Conservation (phyloP, 2,797 vertebrate species). For the Xerus rutilus region DNA sequence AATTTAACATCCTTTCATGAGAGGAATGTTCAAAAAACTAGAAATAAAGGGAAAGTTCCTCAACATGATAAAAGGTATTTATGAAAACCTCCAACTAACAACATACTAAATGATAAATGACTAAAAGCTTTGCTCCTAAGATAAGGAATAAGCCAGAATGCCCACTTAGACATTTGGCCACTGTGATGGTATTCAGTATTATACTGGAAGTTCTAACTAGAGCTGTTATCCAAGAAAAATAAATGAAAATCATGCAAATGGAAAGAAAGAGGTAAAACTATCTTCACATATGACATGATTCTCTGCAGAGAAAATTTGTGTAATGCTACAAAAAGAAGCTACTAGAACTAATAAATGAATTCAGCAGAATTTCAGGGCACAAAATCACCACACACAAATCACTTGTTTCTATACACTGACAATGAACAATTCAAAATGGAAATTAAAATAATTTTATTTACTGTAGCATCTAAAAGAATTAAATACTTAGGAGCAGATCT, state of each 20-base stretch:
- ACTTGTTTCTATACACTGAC: too few relatives aligned
- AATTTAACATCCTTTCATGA: background rate
- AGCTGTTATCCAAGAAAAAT: background rate
- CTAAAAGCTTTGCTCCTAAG: background rate
- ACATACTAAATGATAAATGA: background rate
- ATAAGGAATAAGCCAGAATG: background rate
- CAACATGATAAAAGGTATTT: background rate
- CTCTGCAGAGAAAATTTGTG: background rate
- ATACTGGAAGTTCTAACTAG: background rate
- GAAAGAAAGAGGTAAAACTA: background rate
- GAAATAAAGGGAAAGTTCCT: background rate
- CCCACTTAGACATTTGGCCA: background rate
- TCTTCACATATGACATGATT: background rate
- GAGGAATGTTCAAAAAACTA: background rate
- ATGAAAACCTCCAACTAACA: background rate
- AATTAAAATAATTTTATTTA: too few relatives aligned
- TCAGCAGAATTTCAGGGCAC: too few relatives aligned
- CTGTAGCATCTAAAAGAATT: too few relatives aligned
- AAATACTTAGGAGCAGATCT: background rate
- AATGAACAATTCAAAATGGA: too few relatives aligned
- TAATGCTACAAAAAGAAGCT: background rate
- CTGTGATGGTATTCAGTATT: background rate
- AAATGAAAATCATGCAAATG: background rate
- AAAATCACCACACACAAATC: too few relatives aligned
- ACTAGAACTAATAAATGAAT: background rate